These are phyloP conservation scores for Orbicella faveolata DNA, from an alignment of 64 coral and sea anemone species.

Conservation along the genomic window DNA sequence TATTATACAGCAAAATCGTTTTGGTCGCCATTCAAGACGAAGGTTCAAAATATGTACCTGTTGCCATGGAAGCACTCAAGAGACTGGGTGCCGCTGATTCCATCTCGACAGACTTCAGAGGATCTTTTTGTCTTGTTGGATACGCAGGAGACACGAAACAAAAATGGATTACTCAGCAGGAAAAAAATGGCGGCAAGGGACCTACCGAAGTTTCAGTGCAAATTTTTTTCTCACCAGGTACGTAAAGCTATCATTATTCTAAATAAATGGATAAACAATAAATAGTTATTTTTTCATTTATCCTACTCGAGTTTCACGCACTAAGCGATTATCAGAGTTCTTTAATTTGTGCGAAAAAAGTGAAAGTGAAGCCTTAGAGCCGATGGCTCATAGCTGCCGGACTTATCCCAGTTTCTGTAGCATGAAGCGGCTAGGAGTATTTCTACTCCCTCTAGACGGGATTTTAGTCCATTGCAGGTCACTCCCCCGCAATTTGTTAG, in stretches of 20 bases:
- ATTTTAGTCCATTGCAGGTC: too few relatives aligned
- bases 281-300: too few relatives aligned
- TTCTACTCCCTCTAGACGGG: too few relatives aligned
- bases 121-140: conserved; percentile 24
- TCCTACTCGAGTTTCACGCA: too few relatives aligned
- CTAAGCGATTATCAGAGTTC: too few relatives aligned
- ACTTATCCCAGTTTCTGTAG: too few relatives aligned
- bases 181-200: background rate
- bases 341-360: too few relatives aligned
- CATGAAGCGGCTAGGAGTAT: too few relatives aligned
- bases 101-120: background rate
- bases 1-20: conserved; percentile 4
- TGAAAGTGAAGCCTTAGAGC: too few relatives aligned
- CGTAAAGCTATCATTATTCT: background rate
- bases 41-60: background rate
- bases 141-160: conserved; percentile 23
- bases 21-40: conserved; percentile 44
- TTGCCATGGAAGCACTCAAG: background rate
- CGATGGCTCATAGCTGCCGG: too few relatives aligned
- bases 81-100: conserved; percentile 26
- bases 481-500: too few relatives aligned
- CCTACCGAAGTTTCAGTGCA: background rate
- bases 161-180: conserved; percentile 41
- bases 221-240: background rate
- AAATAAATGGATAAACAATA: too few relatives aligned